phyloP scores from a whole-genome alignment of 2,797 vertebrate genomes.

The Neostethus bicornis region DNA sequence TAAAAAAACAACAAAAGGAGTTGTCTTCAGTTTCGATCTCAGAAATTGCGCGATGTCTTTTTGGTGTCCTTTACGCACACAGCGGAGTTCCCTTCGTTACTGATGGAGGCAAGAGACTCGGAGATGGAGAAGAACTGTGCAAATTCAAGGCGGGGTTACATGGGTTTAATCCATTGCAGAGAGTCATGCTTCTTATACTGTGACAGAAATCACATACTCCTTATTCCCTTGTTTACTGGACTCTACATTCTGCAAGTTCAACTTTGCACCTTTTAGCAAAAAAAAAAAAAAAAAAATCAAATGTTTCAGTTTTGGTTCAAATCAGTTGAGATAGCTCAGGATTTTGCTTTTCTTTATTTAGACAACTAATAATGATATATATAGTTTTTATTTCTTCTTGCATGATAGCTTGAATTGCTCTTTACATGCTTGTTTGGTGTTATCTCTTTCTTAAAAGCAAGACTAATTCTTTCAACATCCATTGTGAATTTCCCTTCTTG shows the following conservation, averaged over 20 bases:
- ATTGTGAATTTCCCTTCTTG: background rate
- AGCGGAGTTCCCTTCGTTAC: slow-evolving; percentile 63
- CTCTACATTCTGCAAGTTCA: background rate
- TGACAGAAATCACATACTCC: slow-evolving; percentile 8
- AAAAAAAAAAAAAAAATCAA: background rate
- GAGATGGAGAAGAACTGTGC: slow-evolving; percentile 50
- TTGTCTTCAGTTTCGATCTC: slow-evolving; percentile 11
- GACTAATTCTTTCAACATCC: background rate
- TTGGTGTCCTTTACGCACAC: slow-evolving; percentile 67
- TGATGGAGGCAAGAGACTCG: slow-evolving; percentile 53
- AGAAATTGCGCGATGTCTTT: slow-evolving; percentile 36
- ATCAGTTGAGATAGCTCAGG: too few relatives aligned
- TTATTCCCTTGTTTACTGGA: slow-evolving; percentile 5
- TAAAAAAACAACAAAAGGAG: background rate
- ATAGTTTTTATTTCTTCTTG: too few relatives aligned
- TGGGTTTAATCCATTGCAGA: slow-evolving; percentile 41
- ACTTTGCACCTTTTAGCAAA: background rate
- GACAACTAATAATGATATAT: too few relatives aligned
- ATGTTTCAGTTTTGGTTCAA: too few relatives aligned
- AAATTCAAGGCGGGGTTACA: slow-evolving; percentile 75
- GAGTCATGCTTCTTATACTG: slow-evolving; percentile 37
- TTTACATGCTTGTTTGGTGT: too few relatives aligned
- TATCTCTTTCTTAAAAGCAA: too few relatives aligned
- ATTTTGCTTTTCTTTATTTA: too few relatives aligned
- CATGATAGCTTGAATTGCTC: too few relatives aligned